Conservation (phyloP, 1,140 invertebrate species). For the Anthonomus grandis region DNA sequence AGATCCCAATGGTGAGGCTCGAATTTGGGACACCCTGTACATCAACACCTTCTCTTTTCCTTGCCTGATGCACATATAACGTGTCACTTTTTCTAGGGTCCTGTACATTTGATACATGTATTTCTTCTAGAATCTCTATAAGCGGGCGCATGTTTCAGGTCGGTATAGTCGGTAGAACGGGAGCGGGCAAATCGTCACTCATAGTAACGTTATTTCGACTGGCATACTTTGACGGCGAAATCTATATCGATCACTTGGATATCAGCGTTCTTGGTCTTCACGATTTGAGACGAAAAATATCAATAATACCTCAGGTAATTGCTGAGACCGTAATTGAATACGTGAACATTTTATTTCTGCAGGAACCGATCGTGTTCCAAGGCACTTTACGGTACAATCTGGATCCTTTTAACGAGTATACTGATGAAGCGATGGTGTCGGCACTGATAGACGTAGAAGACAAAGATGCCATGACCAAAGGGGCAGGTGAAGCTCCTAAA, state of each 20-base stretch:
- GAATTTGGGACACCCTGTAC: too few relatives aligned
- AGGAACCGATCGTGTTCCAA: slow-evolving; percentile 80
- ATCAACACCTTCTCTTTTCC: too few relatives aligned
- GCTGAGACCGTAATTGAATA: not conserved
- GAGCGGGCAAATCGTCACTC: slow-evolving; percentile 89
- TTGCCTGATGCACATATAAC: too few relatives aligned
- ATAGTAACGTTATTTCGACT: slow-evolving; percentile 80
- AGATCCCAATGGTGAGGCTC: too few relatives aligned
- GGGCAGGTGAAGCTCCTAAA: slow-evolving; percentile 39
- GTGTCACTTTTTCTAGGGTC: too few relatives aligned
- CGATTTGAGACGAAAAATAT: slow-evolving; percentile 64
- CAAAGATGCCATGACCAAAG: slow-evolving; percentile 48
- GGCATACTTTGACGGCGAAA: slow-evolving; percentile 59
- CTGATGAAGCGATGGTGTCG: slow-evolving; percentile 45
- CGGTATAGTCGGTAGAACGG: slow-evolving; percentile 83
- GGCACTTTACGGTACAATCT: slow-evolving; percentile 75
- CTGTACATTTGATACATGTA: too few relatives aligned
- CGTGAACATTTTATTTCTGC: not conserved
- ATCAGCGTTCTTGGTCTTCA: slow-evolving; percentile 58
- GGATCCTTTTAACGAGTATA: slow-evolving; percentile 73
- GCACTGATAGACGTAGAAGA: slow-evolving; percentile 55
- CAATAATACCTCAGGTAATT: slow-evolving; percentile 75
- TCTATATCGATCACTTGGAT: slow-evolving; percentile 59
- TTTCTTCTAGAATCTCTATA: too few relatives aligned
- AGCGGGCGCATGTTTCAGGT: too few relatives aligned